Percentiles rank a stretch among this genome's conserved stretches.
phyloP scores from a whole-genome alignment of 2,113 vertebrate species.

The Phocoena sinus region DNA sequence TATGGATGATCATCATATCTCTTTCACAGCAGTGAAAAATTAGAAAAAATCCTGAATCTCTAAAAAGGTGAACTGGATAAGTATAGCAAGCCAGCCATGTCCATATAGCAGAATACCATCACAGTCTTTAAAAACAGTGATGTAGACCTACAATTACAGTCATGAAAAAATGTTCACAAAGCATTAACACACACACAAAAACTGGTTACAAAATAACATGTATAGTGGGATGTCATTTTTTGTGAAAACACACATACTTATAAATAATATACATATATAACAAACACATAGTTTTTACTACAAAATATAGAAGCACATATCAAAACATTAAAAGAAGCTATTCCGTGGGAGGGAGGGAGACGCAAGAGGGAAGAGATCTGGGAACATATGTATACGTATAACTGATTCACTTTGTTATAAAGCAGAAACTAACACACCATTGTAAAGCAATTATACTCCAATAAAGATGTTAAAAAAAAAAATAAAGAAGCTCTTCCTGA shows the following conservation, averaged over 20 bases:
- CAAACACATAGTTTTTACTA: neutral
- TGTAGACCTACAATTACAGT: neutral
- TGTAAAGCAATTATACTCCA: no score
- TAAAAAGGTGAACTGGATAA: neutral
- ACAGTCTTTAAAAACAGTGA: constrained; percentile 6
- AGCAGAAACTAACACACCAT: no score
- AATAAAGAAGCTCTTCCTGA: neutral
- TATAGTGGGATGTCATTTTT: neutral
- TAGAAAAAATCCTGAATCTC: constrained; percentile 13
- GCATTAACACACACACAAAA: neutral
- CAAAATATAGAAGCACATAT: neutral
- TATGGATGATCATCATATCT: neutral
- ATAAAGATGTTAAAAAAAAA: no score
- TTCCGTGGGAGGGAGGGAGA: neutral
- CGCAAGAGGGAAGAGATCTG: no score
- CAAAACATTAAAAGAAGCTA: neutral
- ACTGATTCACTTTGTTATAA: no score
- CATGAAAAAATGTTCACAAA: neutral
- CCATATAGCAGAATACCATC: neutral
- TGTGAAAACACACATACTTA: neutral
- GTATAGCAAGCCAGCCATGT: neutral
- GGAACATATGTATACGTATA: no score
- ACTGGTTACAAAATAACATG: neutral
- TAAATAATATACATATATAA: neutral
- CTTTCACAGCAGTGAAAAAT: neutral